Evolutionary conservation across 1,140 invertebrate species (phyloP).

Genomic region (Drosophila kepulauana): DNA sequence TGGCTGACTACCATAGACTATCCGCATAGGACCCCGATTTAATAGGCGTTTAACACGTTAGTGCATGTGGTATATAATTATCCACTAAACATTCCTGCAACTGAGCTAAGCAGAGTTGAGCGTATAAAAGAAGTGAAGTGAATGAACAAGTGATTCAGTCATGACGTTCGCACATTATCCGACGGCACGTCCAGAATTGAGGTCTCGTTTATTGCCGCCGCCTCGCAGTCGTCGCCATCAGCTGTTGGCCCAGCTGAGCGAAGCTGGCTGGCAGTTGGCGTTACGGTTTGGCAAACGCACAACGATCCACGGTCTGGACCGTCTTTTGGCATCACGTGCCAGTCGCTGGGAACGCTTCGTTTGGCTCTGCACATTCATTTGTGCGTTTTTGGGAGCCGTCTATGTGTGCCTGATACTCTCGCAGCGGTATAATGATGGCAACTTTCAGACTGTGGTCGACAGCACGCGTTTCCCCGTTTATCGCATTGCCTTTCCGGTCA

Average conservation of each 20-base stretch:
- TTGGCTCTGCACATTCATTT: conserved; percentile 72
- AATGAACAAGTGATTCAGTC: conserved; percentile 31
- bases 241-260: conserved; percentile 21
- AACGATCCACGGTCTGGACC: conserved; percentile 74
- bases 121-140: conserved; percentile 57
- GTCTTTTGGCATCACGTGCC: conserved; percentile 55
- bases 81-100: conserved; percentile 34
- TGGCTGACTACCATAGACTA: not conserved
- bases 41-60: conserved; percentile 66
- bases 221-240: conserved; percentile 27
- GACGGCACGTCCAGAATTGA: conserved; percentile 12
- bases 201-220: conserved; percentile 9
- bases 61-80: conserved; percentile 53
- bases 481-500: conserved; percentile 76
- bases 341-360: conserved; percentile 71
- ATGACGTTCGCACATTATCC: conserved; percentile 62
- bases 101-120: not conserved
- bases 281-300: conserved; percentile 68
- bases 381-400: conserved; percentile 67
- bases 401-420: conserved; percentile 78
- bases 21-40: conserved; percentile 16
- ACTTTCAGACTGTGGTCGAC: conserved; percentile 79
- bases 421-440: conserved; percentile 65
- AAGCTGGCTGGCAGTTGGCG: conserved; percentile 66
- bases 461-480: conserved; percentile 75